phyloP scores from a whole-genome alignment of 2,797 vertebrate species.

The Channallabes apus region DNA sequence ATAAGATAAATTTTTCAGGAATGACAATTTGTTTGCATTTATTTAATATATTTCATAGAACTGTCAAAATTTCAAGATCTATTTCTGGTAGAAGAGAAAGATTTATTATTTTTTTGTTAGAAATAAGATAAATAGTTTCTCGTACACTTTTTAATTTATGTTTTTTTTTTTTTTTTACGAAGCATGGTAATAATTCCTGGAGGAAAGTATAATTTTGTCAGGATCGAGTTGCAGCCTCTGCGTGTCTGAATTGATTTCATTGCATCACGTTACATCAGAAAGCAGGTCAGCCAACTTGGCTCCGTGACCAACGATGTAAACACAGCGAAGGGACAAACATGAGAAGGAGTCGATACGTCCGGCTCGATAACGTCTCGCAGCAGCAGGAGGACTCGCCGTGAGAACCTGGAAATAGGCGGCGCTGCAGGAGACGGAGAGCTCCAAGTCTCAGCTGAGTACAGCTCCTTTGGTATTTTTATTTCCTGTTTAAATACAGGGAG shows the following conservation, averaged over 20 bases:
- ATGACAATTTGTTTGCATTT: not conserved
- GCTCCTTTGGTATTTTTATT: not conserved
- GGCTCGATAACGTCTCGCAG: conserved; percentile 43
- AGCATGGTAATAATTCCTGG: not conserved
- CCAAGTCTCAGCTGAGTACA: not conserved
- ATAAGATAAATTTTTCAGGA: not conserved
- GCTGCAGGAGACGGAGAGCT: not conserved
- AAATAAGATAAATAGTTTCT: not conserved
- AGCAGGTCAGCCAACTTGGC: not conserved
- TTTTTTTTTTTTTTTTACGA: not conserved
- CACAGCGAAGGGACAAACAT: conserved; percentile 46
- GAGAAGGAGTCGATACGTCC: conserved; percentile 54
- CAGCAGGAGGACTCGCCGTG: not conserved
- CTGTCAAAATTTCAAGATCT: no score
- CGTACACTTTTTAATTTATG: not conserved
- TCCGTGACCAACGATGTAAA: conserved; percentile 24
- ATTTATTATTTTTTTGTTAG: not conserved
- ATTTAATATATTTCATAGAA: not conserved
- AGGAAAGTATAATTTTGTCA: conserved; percentile 41
- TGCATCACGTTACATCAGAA: conserved; percentile 14
- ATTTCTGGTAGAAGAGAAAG: not conserved
- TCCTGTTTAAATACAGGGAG: not conserved
- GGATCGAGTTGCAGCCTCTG: conserved; percentile 34
- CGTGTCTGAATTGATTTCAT: conserved; percentile 8
- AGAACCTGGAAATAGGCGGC: not conserved